Evolutionary conservation across 2,888 invertebrate genomes (phyloP), one percentile per base, ranked within the genome.

Genomic region (Stenurella melanura): DNA sequence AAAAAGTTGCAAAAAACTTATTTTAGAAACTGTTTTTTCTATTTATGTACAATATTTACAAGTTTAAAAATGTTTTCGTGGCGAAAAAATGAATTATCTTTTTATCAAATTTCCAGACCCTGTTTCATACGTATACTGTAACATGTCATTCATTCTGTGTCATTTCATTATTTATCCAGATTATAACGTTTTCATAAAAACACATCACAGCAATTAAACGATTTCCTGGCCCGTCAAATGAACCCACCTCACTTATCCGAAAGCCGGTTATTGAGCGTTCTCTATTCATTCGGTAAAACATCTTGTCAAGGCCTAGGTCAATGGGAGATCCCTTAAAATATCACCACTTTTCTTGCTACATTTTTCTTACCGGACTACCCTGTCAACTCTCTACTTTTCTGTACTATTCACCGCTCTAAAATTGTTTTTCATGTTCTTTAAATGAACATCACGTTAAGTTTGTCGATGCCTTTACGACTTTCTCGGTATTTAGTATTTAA

Each of bases 281-380:
- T n/a, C 54, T 34, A 56, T 68, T 57, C 68, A 56, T 68, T 30
- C 17, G 56, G 68, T 17, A 30, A 21, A 38, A 19, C 26, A 70
- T 58, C 38, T 38, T 38, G 26, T 34, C n/a, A 34, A 57, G 70
- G 57, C 57, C 30, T 70, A 70, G 70, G 70, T 70, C 70, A 57
- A 42, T 21, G 70, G 17, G 11, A 19, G 57, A 38, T 70, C 70
- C 38, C 38, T 18, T 70, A 34, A 70, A 18, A 70, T 70, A 70
- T 70, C 19, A 58, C 58, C 70, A 68, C 70, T 58, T 70, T 34
- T 70, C 70, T 70, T 66, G 10, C 50, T 66, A 34, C 30, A 70
- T 70, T 58, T 70, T 70, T 70, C 70, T 58, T 58, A 70, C 58
- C 19, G 42, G 58, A 58, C 58, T 38, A 54, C 58, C 58, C 70